These are phyloP conservation scores for Plectus sambesii DNA, from an alignment of 1,140 invertebrate genomes.

Conservation along the genomic window DNA sequence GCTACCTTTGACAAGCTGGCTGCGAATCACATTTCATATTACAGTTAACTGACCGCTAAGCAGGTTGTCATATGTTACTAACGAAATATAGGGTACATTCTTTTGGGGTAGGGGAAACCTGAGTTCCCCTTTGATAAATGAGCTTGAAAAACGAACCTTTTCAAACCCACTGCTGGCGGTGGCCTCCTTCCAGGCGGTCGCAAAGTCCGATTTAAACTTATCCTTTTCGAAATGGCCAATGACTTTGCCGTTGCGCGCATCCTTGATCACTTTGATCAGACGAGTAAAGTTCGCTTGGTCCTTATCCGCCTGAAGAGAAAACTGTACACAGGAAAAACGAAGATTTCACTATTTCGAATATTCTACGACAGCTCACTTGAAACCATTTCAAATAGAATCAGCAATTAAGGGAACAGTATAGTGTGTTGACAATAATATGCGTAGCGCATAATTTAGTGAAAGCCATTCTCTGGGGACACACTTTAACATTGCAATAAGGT, in stretches of 20 bases:
- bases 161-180: constrained; percentile 67
- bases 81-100: too few species aligned
- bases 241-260: constrained; percentile 71
- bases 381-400: too few species aligned
- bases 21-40: too few species aligned
- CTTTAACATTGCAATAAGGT: too few species aligned
- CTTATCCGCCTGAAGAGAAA: constrained; percentile 65
- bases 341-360: constrained; percentile 1
- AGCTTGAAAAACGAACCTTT: constrained; percentile 56
- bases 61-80: too few species aligned
- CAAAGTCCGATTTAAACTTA: constrained; percentile 79
- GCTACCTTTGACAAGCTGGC: too few species aligned
- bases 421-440: neutral
- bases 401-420: too few species aligned
- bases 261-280: constrained; percentile 69
- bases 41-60: too few species aligned
- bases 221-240: constrained; percentile 89
- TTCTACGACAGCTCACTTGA: constrained; percentile 3
- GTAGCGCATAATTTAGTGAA: constrained; percentile 14
- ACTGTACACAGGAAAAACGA: constrained; percentile 29
- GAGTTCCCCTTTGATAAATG: constrained; percentile 1
- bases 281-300: constrained; percentile 86
- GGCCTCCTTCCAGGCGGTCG: constrained; percentile 71
- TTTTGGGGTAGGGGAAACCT: constrained; percentile 3
- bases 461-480: too few species aligned